Percentiles rank a stretch among this genome's conserved stretches.
Evolutionary conservation across 2,113 vertebrate genomes (phyloP).

Genomic region (Actenoides lindsayi): DNA sequence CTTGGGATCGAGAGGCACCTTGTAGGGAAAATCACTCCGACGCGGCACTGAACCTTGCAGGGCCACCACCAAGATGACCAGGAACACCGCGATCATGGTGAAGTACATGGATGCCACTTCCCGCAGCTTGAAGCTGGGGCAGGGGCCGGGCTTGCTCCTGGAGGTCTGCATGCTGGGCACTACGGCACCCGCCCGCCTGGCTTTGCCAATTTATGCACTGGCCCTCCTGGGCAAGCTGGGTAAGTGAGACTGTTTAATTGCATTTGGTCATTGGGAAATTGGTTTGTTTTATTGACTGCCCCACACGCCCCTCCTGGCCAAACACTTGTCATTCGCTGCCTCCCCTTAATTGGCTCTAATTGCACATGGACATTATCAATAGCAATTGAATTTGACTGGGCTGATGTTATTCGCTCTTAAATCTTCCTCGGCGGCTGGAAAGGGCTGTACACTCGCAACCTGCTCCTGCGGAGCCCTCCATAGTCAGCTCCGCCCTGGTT

Average conservation of each 20-base stretch:
- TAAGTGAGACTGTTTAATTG: constrained; percentile 78
- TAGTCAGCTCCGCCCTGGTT: not conserved
- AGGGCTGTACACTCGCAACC: not conserved
- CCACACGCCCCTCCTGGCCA: constrained; percentile 64
- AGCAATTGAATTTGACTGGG: constrained; percentile 72
- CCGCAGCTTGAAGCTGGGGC: constrained; percentile 72
- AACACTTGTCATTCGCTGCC: constrained; percentile 74
- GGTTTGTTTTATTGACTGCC: constrained; percentile 78
- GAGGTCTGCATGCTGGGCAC: constrained; percentile 55
- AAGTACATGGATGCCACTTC: constrained; percentile 90
- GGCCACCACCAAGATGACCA: constrained; percentile 89
- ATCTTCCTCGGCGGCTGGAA: not conserved
- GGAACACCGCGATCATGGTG: constrained; percentile 81
- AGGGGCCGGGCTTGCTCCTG: constrained; percentile 12
- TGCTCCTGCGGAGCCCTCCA: not conserved
- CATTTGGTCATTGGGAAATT: constrained; percentile 89
- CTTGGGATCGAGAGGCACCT: constrained; percentile 83
- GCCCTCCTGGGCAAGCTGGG: constrained; percentile 2
- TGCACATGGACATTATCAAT: constrained; percentile 84
- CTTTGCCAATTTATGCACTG: constrained; percentile 76
- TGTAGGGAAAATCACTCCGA: constrained; percentile 78
- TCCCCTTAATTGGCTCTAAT: constrained; percentile 84
- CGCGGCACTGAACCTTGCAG: constrained; percentile 77
- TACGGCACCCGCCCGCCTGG: not conserved
- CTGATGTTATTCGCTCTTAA: not conserved